Base-by-base conservation (phyloP, 2,797 vertebrate genomes). In the Lindbergichthys nudifrons region DNA sequence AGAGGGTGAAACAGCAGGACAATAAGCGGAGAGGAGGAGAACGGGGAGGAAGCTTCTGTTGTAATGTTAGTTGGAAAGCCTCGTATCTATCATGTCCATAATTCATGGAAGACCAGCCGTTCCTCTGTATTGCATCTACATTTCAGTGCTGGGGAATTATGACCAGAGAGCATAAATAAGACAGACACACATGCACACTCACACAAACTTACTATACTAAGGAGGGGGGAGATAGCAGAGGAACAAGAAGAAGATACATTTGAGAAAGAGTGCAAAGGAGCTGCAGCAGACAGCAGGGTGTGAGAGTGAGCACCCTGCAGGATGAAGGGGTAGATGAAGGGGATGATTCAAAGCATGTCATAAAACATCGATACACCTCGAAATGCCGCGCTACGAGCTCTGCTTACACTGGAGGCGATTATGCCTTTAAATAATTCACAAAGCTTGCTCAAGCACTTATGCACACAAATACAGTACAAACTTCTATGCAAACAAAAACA, bases 381-480 rank as follows among this genome's bases (percentile, higher is more conserved):
- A 77, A 76, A 77, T 79, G 73, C 67, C 12, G 7, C 13, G 68
- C 82, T 75, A 73, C 18, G n/a, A 64, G 77, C 76, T 70, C 80
- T 80, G 83, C 87, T 86, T 81, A 72, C 74, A 54, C 80, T 74
- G 77, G 67, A 80, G 82, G 74, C 41, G 57, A 92, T 88, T 81
- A 86, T 67, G 61, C 64, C 78, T 79, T 77, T 93, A 86, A 89
- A 91, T 92, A 88, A 91, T 92, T 89, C 79, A 90, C 65, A 62
- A 62, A 56, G 75, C 73, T 48, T 19, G 65, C 10, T 11, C 58
- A 65, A 69, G 26, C 7, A 4, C 54, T 79, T 65, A 79, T 73
- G 77, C 58, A 76, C 36, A 75, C 60, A 68, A 67, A 81, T 59
- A 50, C 52, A 53, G 41, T 6, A 15, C 43, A 78, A 50, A 73